A percentile compares a stretch with the other conserved stretches of the same genome.
Evolutionary conservation across 2,797 vertebrate genomes (phyloP).

Genomic region (Lutjanus argentimaculatus): DNA sequence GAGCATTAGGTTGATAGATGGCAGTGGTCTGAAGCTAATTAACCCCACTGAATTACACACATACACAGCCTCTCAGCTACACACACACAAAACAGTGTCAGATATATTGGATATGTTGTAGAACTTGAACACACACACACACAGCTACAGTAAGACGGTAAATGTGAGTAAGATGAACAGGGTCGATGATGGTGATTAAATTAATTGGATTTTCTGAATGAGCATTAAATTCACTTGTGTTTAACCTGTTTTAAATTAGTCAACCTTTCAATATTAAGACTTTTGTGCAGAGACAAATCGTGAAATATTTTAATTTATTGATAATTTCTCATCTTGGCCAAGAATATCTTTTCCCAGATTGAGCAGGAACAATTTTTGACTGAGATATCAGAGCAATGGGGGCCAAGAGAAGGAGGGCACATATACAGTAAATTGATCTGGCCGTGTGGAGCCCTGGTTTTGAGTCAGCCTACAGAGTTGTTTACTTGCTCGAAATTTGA

Average conservation of each 20-base stretch:
- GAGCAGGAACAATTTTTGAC: background rate
- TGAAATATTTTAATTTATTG: background rate
- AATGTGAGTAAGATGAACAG: slow-evolving; percentile 6
- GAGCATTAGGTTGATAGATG: slow-evolving; percentile 84
- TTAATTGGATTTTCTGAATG: slow-evolving; percentile 5
- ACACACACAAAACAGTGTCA: slow-evolving; percentile 30
- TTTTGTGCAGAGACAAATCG: background rate
- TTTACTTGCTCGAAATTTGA: slow-evolving; percentile 70
- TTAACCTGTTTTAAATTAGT: background rate
- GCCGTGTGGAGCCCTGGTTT: slow-evolving; percentile 31
- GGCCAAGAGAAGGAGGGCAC: slow-evolving; percentile 4
- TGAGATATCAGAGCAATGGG: slow-evolving; percentile 9
- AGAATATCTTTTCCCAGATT: background rate
- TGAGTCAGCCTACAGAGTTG: slow-evolving; percentile 57
- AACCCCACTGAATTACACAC: slow-evolving; percentile 76
- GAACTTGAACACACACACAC: background rate
- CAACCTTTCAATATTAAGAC: background rate
- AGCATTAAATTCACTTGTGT: background rate
- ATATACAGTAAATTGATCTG: slow-evolving; percentile 45
- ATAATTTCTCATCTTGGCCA: background rate
- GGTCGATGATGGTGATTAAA: slow-evolving; percentile 24
- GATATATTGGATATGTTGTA: slow-evolving; percentile 16
- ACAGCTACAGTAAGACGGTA: background rate
- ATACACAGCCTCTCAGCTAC: slow-evolving; percentile 38
- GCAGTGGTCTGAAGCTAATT: slow-evolving; percentile 82